Evolutionary conservation across 2,888 invertebrate genomes (phyloP).

Genomic region (Nephrocerus scutellatus): DNA sequence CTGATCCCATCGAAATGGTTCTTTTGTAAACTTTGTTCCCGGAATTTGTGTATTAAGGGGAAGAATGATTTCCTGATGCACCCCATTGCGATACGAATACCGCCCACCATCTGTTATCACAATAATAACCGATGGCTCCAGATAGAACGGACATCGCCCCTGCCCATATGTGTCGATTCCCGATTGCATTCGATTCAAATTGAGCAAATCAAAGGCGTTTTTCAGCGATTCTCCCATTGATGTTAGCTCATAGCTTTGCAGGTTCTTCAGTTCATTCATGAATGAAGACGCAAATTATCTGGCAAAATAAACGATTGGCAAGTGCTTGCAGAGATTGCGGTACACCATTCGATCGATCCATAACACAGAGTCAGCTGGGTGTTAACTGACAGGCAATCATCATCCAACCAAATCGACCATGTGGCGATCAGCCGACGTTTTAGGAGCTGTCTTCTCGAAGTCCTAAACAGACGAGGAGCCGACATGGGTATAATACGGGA

Average conservation of each 20-base stretch:
- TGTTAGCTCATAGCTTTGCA: constrained; percentile 87
- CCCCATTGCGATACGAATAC: constrained; percentile 75
- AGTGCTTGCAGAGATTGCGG: too few species aligned
- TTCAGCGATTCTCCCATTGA: constrained; percentile 91
- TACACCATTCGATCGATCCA: too few species aligned
- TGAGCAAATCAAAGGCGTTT: constrained; percentile 94
- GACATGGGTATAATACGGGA: too few species aligned
- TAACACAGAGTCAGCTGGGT: too few species aligned
- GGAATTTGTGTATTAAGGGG: constrained; percentile 92
- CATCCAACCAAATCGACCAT: too few species aligned
- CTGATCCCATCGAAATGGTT: constrained; percentile 99
- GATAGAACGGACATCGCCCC: constrained; percentile 93
- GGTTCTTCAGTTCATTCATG: constrained; percentile 93
- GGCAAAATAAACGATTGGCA: too few species aligned
- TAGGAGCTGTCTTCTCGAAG: too few species aligned
- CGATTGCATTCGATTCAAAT: constrained; percentile 95
- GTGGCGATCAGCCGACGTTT: too few species aligned
- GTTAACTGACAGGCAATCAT: too few species aligned
- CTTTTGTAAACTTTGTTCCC: constrained; percentile 92
- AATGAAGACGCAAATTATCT: too few species aligned
- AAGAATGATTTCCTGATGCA: constrained; percentile 78
- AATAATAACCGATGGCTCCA: constrained; percentile 96
- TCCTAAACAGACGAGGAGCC: too few species aligned
- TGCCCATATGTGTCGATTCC: constrained; percentile 99
- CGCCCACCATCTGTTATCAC: constrained; percentile 97